These are phyloP conservation scores for Xenopus petersii DNA, from an alignment of 2,797 vertebrate genomes.

Conservation along the genomic window DNA sequence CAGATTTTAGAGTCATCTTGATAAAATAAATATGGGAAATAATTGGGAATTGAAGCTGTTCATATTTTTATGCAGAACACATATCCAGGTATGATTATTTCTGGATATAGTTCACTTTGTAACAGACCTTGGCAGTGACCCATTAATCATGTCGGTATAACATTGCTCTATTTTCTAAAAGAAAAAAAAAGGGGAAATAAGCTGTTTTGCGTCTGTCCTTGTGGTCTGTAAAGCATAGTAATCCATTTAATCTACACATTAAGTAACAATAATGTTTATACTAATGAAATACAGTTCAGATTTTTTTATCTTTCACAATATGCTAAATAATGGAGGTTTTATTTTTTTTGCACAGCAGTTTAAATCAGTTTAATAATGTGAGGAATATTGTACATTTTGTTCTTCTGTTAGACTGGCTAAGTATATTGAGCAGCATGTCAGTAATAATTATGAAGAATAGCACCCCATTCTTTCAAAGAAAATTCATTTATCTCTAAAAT, in stretches of 20 bases:
- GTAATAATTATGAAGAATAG: conserved; percentile 47
- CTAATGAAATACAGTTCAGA: conserved; percentile 25
- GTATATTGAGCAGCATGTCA: conserved; percentile 43
- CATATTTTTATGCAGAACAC: background rate
- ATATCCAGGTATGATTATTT: conserved; percentile 16
- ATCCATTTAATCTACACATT: conserved; percentile 24
- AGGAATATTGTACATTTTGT: conserved; percentile 35
- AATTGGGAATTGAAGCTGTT: too few species aligned
- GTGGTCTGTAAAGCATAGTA: conserved; percentile 22
- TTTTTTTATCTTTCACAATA: background rate
- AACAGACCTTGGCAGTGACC: conserved; percentile 9
- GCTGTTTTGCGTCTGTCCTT: conserved; percentile 26
- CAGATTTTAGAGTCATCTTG: too few species aligned
- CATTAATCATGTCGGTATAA: conserved; percentile 24
- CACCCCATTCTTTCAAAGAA: conserved; percentile 27
- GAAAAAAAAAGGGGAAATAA: background rate
- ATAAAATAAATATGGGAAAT: too few species aligned
- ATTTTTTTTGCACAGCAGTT: conserved; percentile 33
- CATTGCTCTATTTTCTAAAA: conserved; percentile 8
- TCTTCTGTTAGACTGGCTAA: conserved; percentile 26
- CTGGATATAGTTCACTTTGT: conserved; percentile 7
- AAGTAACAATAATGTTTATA: conserved; percentile 14
- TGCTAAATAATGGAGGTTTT: conserved; percentile 11
- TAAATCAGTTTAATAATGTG: conserved; percentile 38
- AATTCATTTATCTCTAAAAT: conserved; percentile 26